Base-by-base conservation (phyloP, 2,888 invertebrate genomes). In the Cyrtodaria siliqua region DNA sequence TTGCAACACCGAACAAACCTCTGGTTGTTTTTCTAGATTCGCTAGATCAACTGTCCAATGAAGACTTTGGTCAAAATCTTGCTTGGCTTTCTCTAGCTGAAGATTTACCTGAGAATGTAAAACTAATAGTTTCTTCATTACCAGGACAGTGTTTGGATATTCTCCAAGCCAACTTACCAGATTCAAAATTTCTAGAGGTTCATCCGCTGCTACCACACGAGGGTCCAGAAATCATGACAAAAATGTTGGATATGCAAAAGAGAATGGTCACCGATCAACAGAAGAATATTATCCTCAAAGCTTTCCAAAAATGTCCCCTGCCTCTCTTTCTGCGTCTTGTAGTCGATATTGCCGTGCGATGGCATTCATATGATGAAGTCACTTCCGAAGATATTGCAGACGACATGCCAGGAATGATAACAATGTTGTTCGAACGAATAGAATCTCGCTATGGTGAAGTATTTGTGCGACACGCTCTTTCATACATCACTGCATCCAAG, bases 291-390 rank as follows among this genome's bases (percentile, higher is more conserved):
- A 82, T 89, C 14, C 55, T 83, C 29, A 64, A 79, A 40, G 86
- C 86, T 0, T 87, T 89, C 55, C 27, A 57, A 8, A 73, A 82
- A 26, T 89, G 89, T 68, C 85, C 85, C 2, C 69, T 89, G n/a
- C 89, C 90, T 12, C 73, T 90, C 16, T 90, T 84, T 64, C 82
- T 88, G n/a, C 82, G 84, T 18, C 74, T 90, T 18, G 80, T 85
- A 18, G 86, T 83, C 53, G 86, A 90, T 52, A 79, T 88, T 27
- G 89, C 84, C 1, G 24, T 75, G 1, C 52, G 64, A 16, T 90
- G 90, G 90, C 70, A 60, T 2, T 90, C 89, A 1, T 90, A 84
- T 66, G 86, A 86, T 53, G 72, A 75, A 9, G 67, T 84, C 1
- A 50, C 63, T 18, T 18, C 53, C 4, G 60, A 56, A 2, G 79